These are phyloP conservation scores for Calameuta filiformis DNA, from an alignment of 2,888 invertebrate genomes.

Conservation along the genomic window DNA sequence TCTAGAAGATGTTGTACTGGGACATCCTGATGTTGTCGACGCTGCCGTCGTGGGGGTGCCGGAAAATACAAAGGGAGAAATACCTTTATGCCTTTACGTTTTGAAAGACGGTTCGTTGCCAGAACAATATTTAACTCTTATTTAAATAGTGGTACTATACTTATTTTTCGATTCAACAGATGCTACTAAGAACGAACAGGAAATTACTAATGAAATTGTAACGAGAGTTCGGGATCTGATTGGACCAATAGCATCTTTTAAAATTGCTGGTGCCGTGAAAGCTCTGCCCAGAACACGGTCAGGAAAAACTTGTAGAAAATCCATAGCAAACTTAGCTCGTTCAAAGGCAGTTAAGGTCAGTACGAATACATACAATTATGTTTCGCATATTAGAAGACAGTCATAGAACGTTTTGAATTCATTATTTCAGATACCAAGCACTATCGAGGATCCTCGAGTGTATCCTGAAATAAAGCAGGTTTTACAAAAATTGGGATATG, in stretches of 20 bases:
- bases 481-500: constrained; percentile 81
- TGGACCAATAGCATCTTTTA: constrained; percentile 91
- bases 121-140: not conserved
- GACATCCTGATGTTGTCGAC: constrained; percentile 88
- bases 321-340: constrained; percentile 86
- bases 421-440: constrained; percentile 76
- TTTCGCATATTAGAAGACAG: not conserved
- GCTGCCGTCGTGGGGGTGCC: constrained; percentile 92
- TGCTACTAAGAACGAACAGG: constrained; percentile 67
- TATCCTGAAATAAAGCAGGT: constrained; percentile 82
- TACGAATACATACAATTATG: not conserved
- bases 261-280: constrained; percentile 80
- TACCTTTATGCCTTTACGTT: constrained; percentile 89
- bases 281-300: constrained; percentile 90
- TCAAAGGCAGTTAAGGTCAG: constrained; percentile 81
- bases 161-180: constrained; percentile 54
- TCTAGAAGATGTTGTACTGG: constrained; percentile 88
- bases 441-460: constrained; percentile 88
- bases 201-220: constrained; percentile 71
- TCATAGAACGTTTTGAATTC: not conserved
- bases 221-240: constrained; percentile 74
- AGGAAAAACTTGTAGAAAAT: constrained; percentile 84
- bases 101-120: constrained; percentile 71
- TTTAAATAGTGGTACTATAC: not conserved
- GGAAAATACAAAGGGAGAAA: constrained; percentile 89